A percentile compares a stretch with the other conserved stretches of the same genome.
Evolutionary conservation across 2,113 vertebrate species (phyloP).

Genomic region (Brachionichthys hirsutus): DNA sequence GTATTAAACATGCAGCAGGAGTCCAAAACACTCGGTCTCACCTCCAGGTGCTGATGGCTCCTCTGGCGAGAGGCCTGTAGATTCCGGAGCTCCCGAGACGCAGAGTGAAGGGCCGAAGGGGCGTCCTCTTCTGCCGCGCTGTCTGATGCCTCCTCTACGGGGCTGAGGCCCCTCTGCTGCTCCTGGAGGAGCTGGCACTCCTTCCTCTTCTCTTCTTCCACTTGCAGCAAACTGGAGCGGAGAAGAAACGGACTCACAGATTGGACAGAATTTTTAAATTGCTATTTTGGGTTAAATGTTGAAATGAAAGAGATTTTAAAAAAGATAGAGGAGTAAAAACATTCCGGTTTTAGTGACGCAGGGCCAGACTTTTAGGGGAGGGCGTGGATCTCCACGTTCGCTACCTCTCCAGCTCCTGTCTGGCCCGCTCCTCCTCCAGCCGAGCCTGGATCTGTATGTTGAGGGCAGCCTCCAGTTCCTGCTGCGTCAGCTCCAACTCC

Average conservation of each 20-base stretch:
- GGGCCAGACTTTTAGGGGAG: no score
- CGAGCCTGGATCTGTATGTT: conserved; percentile 76
- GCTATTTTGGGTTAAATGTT: no score
- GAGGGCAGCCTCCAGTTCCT: conserved; percentile 73
- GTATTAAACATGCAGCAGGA: not conserved
- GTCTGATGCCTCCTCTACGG: conserved; percentile 27
- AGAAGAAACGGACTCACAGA: no score
- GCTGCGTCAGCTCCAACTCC: conserved; percentile 77
- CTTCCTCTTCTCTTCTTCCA: conserved; percentile 72
- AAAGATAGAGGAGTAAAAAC: no score
- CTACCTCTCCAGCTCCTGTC: conserved; percentile 75
- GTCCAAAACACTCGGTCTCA: conserved; percentile 15
- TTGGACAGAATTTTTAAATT: no score
- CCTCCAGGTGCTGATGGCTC: conserved; percentile 70
- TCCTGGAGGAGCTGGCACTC: conserved; percentile 69
- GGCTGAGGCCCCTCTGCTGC: conserved; percentile 56
- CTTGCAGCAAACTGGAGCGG: conserved; percentile 57
- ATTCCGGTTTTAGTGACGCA: no score
- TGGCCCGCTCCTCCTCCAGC: conserved; percentile 73
- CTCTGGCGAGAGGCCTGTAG: conserved; percentile 62
- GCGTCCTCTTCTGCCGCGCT: not conserved
- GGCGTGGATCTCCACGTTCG: not conserved
- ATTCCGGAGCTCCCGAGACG: conserved; percentile 71
- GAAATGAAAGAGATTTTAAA: no score
- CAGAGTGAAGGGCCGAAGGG: conserved; percentile 61